These are phyloP conservation scores for Chesias legatella DNA, from an alignment of 2,888 invertebrate genomes.

Conservation along the genomic window DNA sequence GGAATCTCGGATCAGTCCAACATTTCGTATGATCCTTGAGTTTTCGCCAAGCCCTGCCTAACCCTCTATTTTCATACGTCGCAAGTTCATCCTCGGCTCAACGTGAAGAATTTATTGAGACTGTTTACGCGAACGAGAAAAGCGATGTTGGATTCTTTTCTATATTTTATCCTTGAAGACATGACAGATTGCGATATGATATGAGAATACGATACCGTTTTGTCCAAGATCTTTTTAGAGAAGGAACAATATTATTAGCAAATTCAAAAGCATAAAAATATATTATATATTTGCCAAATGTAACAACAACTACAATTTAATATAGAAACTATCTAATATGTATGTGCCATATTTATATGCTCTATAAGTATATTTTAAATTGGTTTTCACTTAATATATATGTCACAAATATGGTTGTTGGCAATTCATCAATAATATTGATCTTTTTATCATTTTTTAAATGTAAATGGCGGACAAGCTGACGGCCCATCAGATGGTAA, in stretches of 20 bases:
- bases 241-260: background rate
- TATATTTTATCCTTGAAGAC: conserved; percentile 18
- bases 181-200: conserved; percentile 21
- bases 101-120: conserved; percentile 67
- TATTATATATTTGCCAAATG: too few relatives aligned
- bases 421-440: too few relatives aligned
- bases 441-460: too few relatives aligned
- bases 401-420: too few relatives aligned
- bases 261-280: too few relatives aligned
- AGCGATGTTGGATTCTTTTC: conserved; percentile 24
- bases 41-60: conserved; percentile 24
- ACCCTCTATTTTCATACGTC: conserved; percentile 66
- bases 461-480: too few relatives aligned
- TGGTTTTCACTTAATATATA: too few relatives aligned
- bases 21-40: conserved; percentile 42
- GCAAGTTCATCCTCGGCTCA: conserved; percentile 63
- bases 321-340: too few relatives aligned
- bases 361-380: too few relatives aligned
- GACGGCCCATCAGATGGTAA: too few relatives aligned
- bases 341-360: too few relatives aligned
- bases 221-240: background rate
- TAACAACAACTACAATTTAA: too few relatives aligned
- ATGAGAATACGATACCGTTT: conserved; percentile 5
- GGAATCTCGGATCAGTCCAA: conserved; percentile 44
- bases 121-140: conserved; percentile 52